Base-by-base conservation (phyloP, 2,888 invertebrate genomes). In the Sisyra nigra region DNA sequence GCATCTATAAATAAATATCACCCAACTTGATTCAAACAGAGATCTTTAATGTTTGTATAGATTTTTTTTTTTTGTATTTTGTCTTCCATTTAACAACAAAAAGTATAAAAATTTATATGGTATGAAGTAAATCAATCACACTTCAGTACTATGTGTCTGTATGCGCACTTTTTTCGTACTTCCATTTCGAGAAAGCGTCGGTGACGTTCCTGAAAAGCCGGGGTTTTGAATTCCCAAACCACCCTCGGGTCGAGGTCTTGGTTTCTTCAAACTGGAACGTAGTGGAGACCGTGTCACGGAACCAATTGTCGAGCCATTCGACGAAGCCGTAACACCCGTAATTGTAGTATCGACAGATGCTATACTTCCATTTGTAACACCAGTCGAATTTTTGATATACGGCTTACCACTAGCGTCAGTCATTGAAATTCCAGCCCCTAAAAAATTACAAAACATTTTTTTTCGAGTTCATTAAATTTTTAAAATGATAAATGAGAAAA, bases 91-190 rank as follows among this genome's bases (percentile, higher is more conserved):
- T 24, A 24, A 24, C 24, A 24, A 24, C 24, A 24, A 35, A 15
- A 35, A 34, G 8, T 3, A 11, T 34, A 34, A 35, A 15, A 35
- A 15, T 15, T 13, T 35, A 13, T 15, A 35, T 11, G 7, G 14
- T 38, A 17, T 19, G n/a, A 10, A 15, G n/a, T 18, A 15, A n/a
- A 19, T 18, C 18, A 18, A 3, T 62, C 66, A 88, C 48, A 89
- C 89, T 61, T 88, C 88, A 34, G 89, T 91, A 57, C 88, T 88
- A 59, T 87, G 87, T 31, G 89, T 88, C 59, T 89, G 87, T 60
- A 91, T 89, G 48, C 89, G 73, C 46, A 89, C 89, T 66, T 89
- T 88, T 60, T 89, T 89, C 56, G 86, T 80, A 55, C 87, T 88
- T 1, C 86, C 87, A 53, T 87, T 87, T 44, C 89, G 69, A 40